These are phyloP conservation scores for Cettia cetti DNA, from an alignment of 2,113 vertebrate species.

Conservation along the genomic window DNA sequence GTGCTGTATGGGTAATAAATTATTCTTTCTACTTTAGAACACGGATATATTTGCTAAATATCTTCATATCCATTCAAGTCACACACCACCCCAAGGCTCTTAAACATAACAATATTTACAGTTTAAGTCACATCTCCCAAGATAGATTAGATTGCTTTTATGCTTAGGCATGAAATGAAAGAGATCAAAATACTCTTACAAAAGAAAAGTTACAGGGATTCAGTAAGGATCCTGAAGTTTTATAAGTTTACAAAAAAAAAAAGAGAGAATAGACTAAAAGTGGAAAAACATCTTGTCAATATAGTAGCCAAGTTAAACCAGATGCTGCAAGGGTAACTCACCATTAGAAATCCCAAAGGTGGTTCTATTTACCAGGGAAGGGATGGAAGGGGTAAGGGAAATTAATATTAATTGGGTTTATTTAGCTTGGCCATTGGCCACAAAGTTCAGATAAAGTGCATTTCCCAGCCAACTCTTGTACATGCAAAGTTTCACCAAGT, in stretches of 20 bases:
- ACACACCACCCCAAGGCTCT: neutral
- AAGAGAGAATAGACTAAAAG: neutral
- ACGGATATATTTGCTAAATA: neutral
- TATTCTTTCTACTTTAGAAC: neutral
- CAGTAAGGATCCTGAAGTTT: neutral
- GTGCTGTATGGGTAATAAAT: neutral
- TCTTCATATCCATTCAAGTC: neutral
- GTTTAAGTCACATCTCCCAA: conserved; percentile 7
- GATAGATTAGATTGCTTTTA: neutral
- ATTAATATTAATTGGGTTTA: conserved; percentile 77
- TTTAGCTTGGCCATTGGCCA: conserved; percentile 74
- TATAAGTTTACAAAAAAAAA: neutral
- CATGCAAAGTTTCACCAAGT: conserved; percentile 56
- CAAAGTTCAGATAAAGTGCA: conserved; percentile 73
- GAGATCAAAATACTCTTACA: neutral
- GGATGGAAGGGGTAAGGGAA: conserved; percentile 68
- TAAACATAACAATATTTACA: neutral
- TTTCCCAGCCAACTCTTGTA: conserved; percentile 38
- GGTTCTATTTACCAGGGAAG: conserved; percentile 70
- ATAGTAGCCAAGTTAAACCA: conserved; percentile 64
- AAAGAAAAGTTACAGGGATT: neutral
- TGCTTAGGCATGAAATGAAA: neutral
- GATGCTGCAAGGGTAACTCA: conserved; percentile 38
- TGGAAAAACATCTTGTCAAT: conserved; percentile 11
- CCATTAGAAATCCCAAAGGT: conserved; percentile 66